Evolutionary conservation across 2,888 invertebrate genomes (phyloP), one percentile per base, ranked within the genome.

Genomic region (Elegia similella): DNA sequence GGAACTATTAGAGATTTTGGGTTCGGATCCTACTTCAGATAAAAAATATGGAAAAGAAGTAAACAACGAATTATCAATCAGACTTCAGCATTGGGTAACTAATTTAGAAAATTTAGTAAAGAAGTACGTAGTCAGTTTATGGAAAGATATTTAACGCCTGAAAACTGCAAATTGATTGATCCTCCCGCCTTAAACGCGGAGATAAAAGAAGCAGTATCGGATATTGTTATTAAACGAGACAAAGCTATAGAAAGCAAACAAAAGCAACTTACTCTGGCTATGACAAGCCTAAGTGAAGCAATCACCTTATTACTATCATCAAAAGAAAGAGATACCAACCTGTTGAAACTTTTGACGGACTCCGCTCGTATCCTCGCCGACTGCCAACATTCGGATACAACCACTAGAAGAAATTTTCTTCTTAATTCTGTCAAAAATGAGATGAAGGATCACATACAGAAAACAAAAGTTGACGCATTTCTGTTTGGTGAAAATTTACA

Each of bases 231-330:
- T 0, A 68, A 69, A 17, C 32, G 64, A 7, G 70, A 71, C 42
- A 65, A 62, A n/a, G 63, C 34, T 0, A 67, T 70, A 7, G 65
- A 66, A 44, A 6, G n/a, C 1, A 65, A 59, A 61, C 72, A 72
- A 58, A 67, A 62, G 43, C 66, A 66, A 30, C 7, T 67, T 2
- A 57, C 63, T 6, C 34, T 54, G 1, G 67, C 64, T 6, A 61
- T 68, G 1, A 44, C 68, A 0, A 59, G 63, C 30, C 17, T 68
- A 7, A 58, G 61, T 7, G 50, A 63, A 13, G 61, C 61, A 1
- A 16, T 66, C 5, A 65, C 58, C 2, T 42, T 6, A 0, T 6
- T 63, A 0, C 7, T 67, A 1, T n/a, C n/a, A n/a, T 29, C 56
- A 7, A 50, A 59, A 15, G 46, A 56, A 0, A 61, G 56, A 29